These are phyloP conservation scores for Leucophora obtusa DNA, from an alignment of 2,888 invertebrate species.

Conservation along the genomic window DNA sequence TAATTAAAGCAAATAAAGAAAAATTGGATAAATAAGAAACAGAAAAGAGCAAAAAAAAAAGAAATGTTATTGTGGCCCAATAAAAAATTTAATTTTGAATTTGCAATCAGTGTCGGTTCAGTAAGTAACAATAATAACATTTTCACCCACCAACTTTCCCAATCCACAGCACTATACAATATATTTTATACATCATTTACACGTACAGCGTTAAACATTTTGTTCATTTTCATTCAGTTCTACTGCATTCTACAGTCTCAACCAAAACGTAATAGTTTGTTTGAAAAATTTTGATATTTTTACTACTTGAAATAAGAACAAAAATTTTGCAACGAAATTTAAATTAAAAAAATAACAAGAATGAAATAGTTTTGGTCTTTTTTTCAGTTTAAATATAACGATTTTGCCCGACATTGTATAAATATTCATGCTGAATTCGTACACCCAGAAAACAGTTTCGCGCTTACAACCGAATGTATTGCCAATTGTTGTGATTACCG, in stretches of 20 bases:
- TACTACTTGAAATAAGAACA: too few species aligned
- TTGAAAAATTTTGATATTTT: too few species aligned
- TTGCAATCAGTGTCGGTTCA: slow-evolving; percentile 32
- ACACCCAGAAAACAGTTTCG: too few species aligned
- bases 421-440: not conserved
- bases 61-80: slow-evolving; percentile 28
- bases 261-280: not conserved
- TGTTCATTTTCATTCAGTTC: not conserved
- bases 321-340: too few species aligned
- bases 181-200: not conserved
- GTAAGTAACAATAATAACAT: slow-evolving; percentile 22
- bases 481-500: too few species aligned
- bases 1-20: slow-evolving; percentile 59
- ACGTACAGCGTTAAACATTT: not conserved
- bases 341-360: too few species aligned
- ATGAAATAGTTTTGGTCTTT: too few species aligned
- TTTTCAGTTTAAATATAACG: not conserved
- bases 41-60: not conserved
- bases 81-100: slow-evolving; percentile 57
- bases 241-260: not conserved
- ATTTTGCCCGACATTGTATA: not conserved
- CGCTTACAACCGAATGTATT: too few species aligned
- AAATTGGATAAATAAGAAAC: slow-evolving; percentile 6
- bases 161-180: not conserved
- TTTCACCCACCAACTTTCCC: not conserved